phyloP scores from a whole-genome alignment of 2,888 invertebrate genomes.

The Sturmia bella region DNA sequence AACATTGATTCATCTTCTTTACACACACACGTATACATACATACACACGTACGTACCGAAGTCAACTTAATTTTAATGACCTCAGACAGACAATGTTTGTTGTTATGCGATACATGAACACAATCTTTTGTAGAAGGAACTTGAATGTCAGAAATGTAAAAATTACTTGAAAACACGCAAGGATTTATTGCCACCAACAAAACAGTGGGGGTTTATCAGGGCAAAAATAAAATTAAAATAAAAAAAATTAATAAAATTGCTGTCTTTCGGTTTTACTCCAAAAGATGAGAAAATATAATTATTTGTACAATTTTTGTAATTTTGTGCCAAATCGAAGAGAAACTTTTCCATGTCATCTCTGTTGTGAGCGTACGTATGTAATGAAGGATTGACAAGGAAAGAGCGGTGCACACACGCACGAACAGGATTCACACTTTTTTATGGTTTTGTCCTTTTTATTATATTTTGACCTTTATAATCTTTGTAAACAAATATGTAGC shows the following conservation, averaged over 20 bases:
- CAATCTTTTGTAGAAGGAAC: conserved; percentile 14
- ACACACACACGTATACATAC: background rate
- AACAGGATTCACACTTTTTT: conserved; percentile 3
- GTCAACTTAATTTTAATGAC: conserved; percentile 50
- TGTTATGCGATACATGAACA: conserved; percentile 25
- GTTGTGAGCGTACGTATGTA: conserved; percentile 1
- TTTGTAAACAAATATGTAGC: background rate
- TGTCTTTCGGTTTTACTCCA: conserved; percentile 12
- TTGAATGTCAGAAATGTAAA: conserved; percentile 14
- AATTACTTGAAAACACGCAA: conserved; percentile 58
- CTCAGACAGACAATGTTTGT: conserved; percentile 55
- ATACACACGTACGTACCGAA: conserved; percentile 16
- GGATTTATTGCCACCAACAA: conserved; percentile 44
- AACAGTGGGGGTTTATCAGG: conserved; percentile 20
- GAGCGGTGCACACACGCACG: background rate
- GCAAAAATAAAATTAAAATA: background rate
- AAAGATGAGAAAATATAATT: conserved; percentile 26
- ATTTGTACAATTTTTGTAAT: conserved; percentile 7
- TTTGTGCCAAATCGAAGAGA: conserved; percentile 3
- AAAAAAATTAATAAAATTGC: conserved; percentile 3
- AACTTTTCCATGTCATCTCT: conserved; percentile 12
- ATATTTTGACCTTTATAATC: conserved; percentile 36
- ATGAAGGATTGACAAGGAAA: background rate
- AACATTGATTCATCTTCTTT: too few relatives aligned
- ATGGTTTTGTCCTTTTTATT: conserved; percentile 4